Evolutionary conservation across 2,113 vertebrate genomes (phyloP).

Genomic region (Engystomops pustulosus): DNA sequence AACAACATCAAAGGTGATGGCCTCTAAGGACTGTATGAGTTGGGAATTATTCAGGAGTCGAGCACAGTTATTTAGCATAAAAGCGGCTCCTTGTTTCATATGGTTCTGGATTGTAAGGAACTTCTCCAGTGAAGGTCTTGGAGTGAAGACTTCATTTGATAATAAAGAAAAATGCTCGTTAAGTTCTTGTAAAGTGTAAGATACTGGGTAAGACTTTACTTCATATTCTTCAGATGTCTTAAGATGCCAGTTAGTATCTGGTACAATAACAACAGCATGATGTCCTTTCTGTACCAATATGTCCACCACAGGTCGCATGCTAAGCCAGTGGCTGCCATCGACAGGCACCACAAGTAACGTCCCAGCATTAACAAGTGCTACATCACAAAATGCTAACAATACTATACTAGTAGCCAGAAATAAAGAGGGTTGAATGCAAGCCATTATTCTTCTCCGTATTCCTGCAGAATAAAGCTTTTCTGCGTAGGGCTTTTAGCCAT

Average conservation of each 20-base stretch:
- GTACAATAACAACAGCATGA: conserved; percentile 70
- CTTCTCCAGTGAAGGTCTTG: conserved; percentile 64
- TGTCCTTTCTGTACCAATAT: conserved; percentile 79
- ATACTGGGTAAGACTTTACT: conserved; percentile 68
- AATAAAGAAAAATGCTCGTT: conserved; percentile 58
- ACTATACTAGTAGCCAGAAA: fast-evolving
- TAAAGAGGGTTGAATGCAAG: fast-evolving
- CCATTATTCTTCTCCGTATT: conserved; percentile 51
- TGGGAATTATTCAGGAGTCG: conserved; percentile 60
- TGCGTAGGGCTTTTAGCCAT: too few species aligned
- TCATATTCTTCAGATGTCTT: conserved; percentile 69
- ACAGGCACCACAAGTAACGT: conserved; percentile 83
- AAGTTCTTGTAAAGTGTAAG: conserved; percentile 69
- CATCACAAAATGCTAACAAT: conserved; percentile 54
- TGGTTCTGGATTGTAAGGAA: conserved; percentile 46
- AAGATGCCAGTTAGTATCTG: conserved; percentile 71
- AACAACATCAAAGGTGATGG: conserved; percentile 74
- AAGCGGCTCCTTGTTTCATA: conserved; percentile 33
- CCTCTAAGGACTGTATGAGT: conserved; percentile 64
- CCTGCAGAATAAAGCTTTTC: neutral
- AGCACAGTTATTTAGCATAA: conserved; percentile 64
- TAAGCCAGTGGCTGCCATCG: conserved; percentile 92
- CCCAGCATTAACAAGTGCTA: conserved; percentile 66
- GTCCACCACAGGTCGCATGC: conserved; percentile 69
- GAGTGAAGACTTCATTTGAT: conserved; percentile 22